Percentiles rank a stretch among this genome's conserved stretches.
Evolutionary conservation across 2,888 invertebrate species (phyloP).

Genomic region (Ophion ellenae): DNA sequence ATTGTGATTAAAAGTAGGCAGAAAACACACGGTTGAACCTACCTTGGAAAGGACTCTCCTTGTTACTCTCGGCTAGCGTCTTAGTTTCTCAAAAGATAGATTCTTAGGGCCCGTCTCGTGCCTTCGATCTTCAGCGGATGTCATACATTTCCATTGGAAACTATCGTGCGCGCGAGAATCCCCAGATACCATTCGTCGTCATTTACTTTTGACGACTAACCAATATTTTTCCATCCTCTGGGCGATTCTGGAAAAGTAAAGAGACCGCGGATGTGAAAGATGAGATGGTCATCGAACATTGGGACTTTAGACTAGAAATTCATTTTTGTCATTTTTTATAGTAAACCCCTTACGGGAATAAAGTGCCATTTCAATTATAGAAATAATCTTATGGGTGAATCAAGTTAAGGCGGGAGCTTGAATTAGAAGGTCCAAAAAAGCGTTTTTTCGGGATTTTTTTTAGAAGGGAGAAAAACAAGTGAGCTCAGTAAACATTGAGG

Average conservation of each 20-base stretch:
- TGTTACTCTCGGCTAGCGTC: constrained; percentile 2
- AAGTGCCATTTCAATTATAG: background rate
- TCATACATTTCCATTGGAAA: constrained; percentile 44
- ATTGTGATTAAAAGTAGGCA: constrained; percentile 67
- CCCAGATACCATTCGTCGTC: constrained; percentile 29
- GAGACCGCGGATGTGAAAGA: background rate
- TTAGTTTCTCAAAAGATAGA: constrained; percentile 9
- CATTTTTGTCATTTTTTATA: background rate
- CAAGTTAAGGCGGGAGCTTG: background rate
- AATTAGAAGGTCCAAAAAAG: too few relatives aligned
- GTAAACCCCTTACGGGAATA: background rate
- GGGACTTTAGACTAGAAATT: background rate
- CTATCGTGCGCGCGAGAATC: constrained; percentile 25
- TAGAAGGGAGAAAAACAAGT: too few relatives aligned
- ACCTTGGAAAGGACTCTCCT: background rate
- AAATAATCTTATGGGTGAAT: background rate
- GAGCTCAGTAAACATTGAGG: too few relatives aligned
- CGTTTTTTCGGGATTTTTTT: too few relatives aligned
- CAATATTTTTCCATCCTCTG: constrained; percentile 18
- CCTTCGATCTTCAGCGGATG: constrained; percentile 39
- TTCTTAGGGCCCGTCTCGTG: constrained; percentile 32
- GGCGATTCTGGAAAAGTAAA: background rate
- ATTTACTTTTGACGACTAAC: constrained; percentile 42
- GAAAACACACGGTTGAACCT: constrained; percentile 52
- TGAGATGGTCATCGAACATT: background rate